Percentiles rank a stretch among this genome's conserved stretches.
Conservation (phyloP, 2,113 vertebrate species). For the Leiothrix lutea region DNA sequence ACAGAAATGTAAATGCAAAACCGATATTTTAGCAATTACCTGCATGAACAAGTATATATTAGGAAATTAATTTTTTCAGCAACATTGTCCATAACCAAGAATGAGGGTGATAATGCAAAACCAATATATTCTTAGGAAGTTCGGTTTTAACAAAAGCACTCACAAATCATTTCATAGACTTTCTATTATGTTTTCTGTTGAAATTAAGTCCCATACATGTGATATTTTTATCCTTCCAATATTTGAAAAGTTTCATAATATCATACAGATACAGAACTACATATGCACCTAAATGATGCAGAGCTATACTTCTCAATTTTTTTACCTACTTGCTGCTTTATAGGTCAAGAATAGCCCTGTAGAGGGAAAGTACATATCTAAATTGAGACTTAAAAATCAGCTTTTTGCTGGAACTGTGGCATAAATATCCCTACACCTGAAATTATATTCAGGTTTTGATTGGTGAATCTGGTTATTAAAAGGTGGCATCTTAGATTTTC, state of each 20-base stretch:
- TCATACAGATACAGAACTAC: background rate
- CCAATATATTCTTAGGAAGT: constrained; percentile 17
- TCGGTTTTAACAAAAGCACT: background rate
- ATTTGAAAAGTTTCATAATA: background rate
- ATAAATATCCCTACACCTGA: background rate
- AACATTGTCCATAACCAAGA: constrained; percentile 27
- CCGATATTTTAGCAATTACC: background rate
- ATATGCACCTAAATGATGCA: too few species aligned
- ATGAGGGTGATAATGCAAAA: constrained; percentile 48
- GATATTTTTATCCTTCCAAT: background rate
- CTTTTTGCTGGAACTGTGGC: background rate
- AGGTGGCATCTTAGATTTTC: background rate
- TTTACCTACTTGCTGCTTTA: background rate
- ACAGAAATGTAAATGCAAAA: constrained; percentile 8
- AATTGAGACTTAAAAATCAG: background rate
- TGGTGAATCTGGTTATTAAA: background rate
- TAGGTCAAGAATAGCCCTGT: background rate
- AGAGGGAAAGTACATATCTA: background rate
- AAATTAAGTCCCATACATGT: background rate
- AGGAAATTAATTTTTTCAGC: constrained; percentile 40
- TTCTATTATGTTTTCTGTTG: background rate
- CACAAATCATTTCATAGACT: background rate
- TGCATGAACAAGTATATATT: background rate
- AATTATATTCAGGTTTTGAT: background rate
- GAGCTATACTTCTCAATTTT: background rate